Base-by-base conservation (phyloP, 2,888 invertebrate genomes). In the Gisinianus flammeolus region DNA sequence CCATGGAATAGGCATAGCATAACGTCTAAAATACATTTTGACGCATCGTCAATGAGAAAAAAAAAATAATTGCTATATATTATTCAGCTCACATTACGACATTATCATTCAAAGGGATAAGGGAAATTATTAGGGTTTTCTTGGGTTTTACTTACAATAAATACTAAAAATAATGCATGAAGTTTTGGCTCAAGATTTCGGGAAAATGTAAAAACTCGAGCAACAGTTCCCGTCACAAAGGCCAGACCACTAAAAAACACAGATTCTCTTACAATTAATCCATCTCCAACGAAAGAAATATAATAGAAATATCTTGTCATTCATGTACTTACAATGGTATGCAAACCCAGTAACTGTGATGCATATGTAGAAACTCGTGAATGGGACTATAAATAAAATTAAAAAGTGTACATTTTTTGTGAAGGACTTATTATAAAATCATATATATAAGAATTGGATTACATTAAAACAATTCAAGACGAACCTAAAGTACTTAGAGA, bases 1-100 rank as follows among this genome's bases (percentile, higher is more conserved):
- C 70, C 58, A 77, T 35, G 12, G 44, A 22, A 31, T 77, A 77
- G 5, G 56, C 77, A n/a, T 70, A 77, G 64, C 69, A 70, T 22
- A 31, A 31, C 10, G 77, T 77, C 77, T 77, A 26, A 77, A 72
- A 56, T 28, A 24, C 66, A 28, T 10, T 24, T 58, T 26, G 22
- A 19, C n/a, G 4, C 19, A 58, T 58, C n/a, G n/a, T n/a, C n/a
- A n/a, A n/a, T n/a, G n/a, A n/a, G n/a, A n/a, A n/a, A n/a, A n/a
- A n/a, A n/a, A n/a, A n/a, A n/a, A n/a, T n/a, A n/a, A n/a, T n/a
- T n/a, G n/a, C n/a, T n/a, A n/a, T n/a, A n/a, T n/a, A n/a, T n/a
- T n/a, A n/a, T n/a, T n/a, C n/a, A n/a, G n/a, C n/a, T n/a, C n/a
- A n/a, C n/a, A n/a, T n/a, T n/a, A n/a, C n/a, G n/a, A n/a, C n/a